These are phyloP conservation scores for Pseudochaenichthys georgianus DNA, from an alignment of 2,797 vertebrate species.

Conservation along the genomic window DNA sequence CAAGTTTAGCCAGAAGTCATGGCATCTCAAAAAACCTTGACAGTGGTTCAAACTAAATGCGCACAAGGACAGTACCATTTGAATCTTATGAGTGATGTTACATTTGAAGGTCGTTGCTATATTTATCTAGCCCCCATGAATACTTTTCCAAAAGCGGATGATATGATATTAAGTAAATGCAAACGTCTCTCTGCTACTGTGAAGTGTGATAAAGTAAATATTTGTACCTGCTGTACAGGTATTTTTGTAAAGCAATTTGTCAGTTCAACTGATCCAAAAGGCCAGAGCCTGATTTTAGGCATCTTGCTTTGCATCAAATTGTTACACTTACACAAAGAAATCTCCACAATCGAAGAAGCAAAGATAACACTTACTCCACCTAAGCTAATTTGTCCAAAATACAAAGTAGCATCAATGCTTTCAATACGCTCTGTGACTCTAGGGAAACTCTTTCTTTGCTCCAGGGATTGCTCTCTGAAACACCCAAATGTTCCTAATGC, in stretches of 20 bases:
- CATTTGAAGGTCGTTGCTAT: not conserved
- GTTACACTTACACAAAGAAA: not conserved
- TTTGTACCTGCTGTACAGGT: slow-evolving; percentile 4
- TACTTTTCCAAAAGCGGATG: slow-evolving; percentile 25
- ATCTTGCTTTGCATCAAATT: not conserved
- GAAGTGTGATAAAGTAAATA: not conserved
- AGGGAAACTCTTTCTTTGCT: slow-evolving; percentile 1
- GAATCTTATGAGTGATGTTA: not conserved
- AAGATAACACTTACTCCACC: not conserved
- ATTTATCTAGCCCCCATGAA: not conserved
- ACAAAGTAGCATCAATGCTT: not conserved
- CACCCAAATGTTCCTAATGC: slow-evolving; percentile 21
- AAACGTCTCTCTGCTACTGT: not conserved
- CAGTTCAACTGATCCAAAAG: slow-evolving; percentile 2
- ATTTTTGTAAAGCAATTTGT: not conserved
- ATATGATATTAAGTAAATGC: not conserved
- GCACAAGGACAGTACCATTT: not conserved
- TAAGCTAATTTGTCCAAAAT: slow-evolving; percentile 12
- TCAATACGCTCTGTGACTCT: not conserved
- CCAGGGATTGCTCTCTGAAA: slow-evolving; percentile 6
- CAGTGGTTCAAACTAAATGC: slow-evolving; percentile 14
- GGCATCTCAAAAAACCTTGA: slow-evolving; percentile 25
- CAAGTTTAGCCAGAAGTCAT: slow-evolving; percentile 42
- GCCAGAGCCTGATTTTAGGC: not conserved
- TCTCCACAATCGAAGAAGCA: not conserved